phyloP scores from a whole-genome alignment of 2,888 invertebrate species.

The Platycheirus albimanus region DNA sequence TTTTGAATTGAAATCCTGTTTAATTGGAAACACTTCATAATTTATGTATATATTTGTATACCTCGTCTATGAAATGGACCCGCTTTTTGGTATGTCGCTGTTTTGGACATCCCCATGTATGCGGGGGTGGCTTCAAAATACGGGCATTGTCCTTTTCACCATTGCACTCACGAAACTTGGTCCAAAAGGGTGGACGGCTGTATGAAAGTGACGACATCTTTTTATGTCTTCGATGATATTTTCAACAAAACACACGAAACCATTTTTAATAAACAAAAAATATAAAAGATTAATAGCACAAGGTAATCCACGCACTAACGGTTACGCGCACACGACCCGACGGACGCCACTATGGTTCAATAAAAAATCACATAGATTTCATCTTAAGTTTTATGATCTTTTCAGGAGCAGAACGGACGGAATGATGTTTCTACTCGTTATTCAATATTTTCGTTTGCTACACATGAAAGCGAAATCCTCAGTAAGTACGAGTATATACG shows the following conservation, averaged over 20 bases:
- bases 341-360: conserved; percentile 64
- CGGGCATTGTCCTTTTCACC: conserved; percentile 44
- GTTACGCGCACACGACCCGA: conserved; percentile 62
- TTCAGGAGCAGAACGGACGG: conserved; percentile 41
- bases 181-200: conserved; percentile 80
- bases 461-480: conserved; percentile 56
- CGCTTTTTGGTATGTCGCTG: conserved; percentile 80
- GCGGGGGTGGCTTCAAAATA: conserved; percentile 35
- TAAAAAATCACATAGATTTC: conserved; percentile 65
- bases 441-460: conserved; percentile 23
- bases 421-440: conserved; percentile 39
- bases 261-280: conserved; percentile 20
- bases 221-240: conserved; percentile 26
- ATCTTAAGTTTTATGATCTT: conserved; percentile 55
- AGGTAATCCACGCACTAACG: conserved; percentile 70
- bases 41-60: conserved; percentile 40
- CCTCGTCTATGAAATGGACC: conserved; percentile 83
- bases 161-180: conserved; percentile 76
- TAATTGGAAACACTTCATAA: too few relatives aligned
- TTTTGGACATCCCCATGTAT: conserved; percentile 60
- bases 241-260: conserved; percentile 29
- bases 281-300: conserved; percentile 55
- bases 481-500: conserved; percentile 32
- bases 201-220: conserved; percentile 75
- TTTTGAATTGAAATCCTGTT: too few relatives aligned